Base-by-base conservation (phyloP, 2,888 invertebrate genomes). In the Amblyjoppa proteus region DNA sequence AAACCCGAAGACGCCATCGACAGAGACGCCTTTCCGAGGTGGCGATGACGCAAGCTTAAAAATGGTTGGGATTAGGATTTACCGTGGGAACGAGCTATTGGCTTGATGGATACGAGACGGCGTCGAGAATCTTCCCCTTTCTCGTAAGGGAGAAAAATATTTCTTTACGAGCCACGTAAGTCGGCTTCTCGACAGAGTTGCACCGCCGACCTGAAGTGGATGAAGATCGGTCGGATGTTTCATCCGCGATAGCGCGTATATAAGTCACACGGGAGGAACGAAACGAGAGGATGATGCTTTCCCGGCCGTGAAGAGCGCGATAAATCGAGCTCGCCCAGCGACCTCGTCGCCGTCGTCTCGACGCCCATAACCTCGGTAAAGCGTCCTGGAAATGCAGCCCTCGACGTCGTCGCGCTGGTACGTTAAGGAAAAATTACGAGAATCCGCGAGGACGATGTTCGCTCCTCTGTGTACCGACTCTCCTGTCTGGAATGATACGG, bases 201-300 rank as follows among this genome's bases (percentile, higher is more conserved):
- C 49, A 64, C 49, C 49, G 20, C 73, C 49, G 20, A 45, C 34
- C 49, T 31, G 20, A 64, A 64, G 75, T 64, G 75, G 49, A 75
- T 64, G 64, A 75, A 75, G 75, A 75, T 64, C 16, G 49, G 49
- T 75, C 45, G 64, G 64, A 64, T 61, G 61, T 64, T 64, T 45
- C 20, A 49, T 75, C 64, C 28, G 61, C 61, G 61, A 64, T 64
- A 64, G 61, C 31, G 6, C 6, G 61, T 61, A 20, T 41, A 45
- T 58, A 45, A 28, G 31, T 45, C 45, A 75, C 16, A 49, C 49
- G 13, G 49, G 31, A 51, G 51, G 16, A 7, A 49, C 45, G 74
- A 74, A 74, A 58, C 58, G 75, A 64, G 49, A 64, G 49, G 64
- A 20, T 75, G 75, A 45, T 51, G 64, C 61, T 64, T 75, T 28